These are phyloP conservation scores for Listronotus bonariensis DNA, from an alignment of 1,140 invertebrate species.

Conservation along the genomic window DNA sequence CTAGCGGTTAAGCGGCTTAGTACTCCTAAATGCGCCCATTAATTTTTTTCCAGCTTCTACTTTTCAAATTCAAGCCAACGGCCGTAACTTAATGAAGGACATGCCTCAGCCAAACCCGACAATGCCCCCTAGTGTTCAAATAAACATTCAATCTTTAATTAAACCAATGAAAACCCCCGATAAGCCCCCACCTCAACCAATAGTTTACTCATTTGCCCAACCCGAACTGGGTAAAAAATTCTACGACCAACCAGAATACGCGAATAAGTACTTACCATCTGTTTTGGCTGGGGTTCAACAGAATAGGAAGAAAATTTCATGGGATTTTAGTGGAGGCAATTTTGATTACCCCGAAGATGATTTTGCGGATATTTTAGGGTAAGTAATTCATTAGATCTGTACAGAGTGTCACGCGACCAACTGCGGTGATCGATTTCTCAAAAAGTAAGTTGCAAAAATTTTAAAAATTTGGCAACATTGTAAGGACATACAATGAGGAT, in stretches of 20 bases:
- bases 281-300: constrained; percentile 27
- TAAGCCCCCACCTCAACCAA: constrained; percentile 46
- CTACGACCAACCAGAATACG: constrained; percentile 41
- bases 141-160: constrained; percentile 51
- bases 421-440: no score
- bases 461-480: no score
- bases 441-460: no score
- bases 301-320: constrained; percentile 48
- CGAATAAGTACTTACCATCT: constrained; percentile 28
- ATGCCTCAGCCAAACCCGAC: background rate
- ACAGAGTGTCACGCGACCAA: no score
- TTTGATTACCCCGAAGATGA: constrained; percentile 61
- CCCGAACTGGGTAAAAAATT: constrained; percentile 51
- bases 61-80: constrained; percentile 30
- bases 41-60: constrained; percentile 4
- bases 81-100: constrained; percentile 21
- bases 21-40: no score
- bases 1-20: no score
- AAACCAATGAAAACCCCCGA: constrained; percentile 47
- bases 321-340: constrained; percentile 38
- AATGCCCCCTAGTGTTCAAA: constrained; percentile 46
- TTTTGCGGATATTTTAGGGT: constrained; percentile 65
- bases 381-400: no score
- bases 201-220: constrained; percentile 54
- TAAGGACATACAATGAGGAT: no score